A percentile compares a stretch with the other conserved stretches of the same genome.
Conservation (phyloP, 2,113 vertebrate genomes). For the Sphaerodactylus townsendi region DNA sequence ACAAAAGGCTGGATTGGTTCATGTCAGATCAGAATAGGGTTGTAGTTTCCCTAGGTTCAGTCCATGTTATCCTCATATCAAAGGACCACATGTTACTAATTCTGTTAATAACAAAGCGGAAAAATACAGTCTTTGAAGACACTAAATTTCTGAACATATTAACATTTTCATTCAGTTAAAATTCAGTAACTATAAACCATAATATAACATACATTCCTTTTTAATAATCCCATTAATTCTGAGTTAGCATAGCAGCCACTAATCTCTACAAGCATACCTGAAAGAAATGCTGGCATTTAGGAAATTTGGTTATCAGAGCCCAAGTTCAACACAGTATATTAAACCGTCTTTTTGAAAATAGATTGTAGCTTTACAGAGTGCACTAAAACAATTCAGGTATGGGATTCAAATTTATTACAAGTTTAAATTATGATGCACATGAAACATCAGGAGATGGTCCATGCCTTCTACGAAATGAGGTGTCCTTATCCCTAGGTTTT, state of each 20-base stretch:
- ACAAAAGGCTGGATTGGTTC: not conserved
- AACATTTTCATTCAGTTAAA: slow-evolving; percentile 1
- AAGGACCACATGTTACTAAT: not conserved
- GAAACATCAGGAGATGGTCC: not conserved
- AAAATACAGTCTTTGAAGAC: not conserved
- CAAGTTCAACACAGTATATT: slow-evolving; percentile 45
- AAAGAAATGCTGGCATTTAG: slow-evolving; percentile 46
- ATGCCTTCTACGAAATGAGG: not conserved
- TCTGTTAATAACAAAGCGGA: slow-evolving; percentile 3
- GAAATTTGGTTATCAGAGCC: slow-evolving; percentile 35
- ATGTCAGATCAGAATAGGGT: not conserved
- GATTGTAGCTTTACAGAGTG: not conserved
- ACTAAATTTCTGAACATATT: slow-evolving; percentile 21
- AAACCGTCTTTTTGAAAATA: not conserved
- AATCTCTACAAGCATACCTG: slow-evolving; percentile 63
- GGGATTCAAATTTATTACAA: not conserved
- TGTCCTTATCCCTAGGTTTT: no score
- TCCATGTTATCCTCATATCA: not conserved
- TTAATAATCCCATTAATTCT: slow-evolving; percentile 46
- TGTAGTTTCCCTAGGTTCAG: not conserved
- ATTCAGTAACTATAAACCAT: not conserved
- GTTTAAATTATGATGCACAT: not conserved
- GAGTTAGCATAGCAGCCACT: slow-evolving; percentile 61
- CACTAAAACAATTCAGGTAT: not conserved
- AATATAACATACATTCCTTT: slow-evolving; percentile 7